A percentile compares a stretch with the other conserved stretches of the same genome.
phyloP scores from a whole-genome alignment of 2,113 vertebrate species.

The Tupaia chinensis region DNA sequence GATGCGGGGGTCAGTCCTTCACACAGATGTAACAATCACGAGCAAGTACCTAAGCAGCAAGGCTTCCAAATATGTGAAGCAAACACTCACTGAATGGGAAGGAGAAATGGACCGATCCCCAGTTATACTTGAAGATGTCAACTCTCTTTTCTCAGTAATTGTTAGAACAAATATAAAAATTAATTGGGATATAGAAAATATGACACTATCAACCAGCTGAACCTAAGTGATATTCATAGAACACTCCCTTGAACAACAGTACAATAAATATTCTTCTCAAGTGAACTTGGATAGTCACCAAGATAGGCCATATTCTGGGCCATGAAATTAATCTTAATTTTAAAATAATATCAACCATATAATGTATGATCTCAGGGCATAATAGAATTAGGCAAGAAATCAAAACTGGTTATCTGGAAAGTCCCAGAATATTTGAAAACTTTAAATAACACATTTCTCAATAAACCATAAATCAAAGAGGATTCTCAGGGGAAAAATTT shows the following conservation, averaged over 20 bases:
- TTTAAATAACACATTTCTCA: not conserved
- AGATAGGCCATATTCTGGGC: not conserved
- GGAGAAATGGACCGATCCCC: not conserved
- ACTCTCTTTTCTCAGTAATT: not conserved
- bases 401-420: not conserved
- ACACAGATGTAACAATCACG: not conserved
- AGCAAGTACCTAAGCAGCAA: not conserved
- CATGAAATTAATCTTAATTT: not conserved
- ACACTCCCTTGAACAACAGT: not conserved
- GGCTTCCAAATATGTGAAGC: not conserved
- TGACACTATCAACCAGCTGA: fast-evolving
- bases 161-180: not conserved
- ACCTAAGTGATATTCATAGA: fast-evolving
- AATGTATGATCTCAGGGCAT: not conserved
- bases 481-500: not conserved
- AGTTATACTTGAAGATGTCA: not conserved
- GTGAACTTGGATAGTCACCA: not conserved
- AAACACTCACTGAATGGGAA: not conserved
- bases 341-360: not conserved
- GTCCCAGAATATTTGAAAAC: not conserved
- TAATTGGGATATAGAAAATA: no score
- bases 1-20: not conserved
- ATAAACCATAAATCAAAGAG: not conserved
- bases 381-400: not conserved
- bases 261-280: no score